Conservation (phyloP, 92 coral and sea anemone genomes). For the Scolanthus callimorphus region DNA sequence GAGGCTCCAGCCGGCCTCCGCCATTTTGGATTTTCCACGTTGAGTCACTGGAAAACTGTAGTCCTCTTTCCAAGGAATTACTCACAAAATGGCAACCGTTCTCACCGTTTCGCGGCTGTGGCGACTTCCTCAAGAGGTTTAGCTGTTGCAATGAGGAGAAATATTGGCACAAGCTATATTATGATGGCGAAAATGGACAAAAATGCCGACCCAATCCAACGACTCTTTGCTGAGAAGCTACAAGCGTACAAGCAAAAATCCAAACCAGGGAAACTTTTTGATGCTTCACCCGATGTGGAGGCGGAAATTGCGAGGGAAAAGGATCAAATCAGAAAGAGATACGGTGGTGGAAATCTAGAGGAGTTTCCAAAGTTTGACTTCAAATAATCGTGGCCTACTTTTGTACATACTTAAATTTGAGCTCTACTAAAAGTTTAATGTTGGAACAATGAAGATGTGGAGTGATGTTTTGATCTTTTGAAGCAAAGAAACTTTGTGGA, state of each 20-base stretch:
- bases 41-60: conserved; percentile 2
- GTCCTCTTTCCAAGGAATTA: too few relatives aligned
- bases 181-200: conserved; percentile 67
- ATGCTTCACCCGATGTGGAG: conserved; percentile 80
- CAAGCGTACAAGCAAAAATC: conserved; percentile 84
- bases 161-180: conserved; percentile 58
- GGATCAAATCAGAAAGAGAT: conserved; percentile 86
- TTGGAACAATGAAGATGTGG: too few relatives aligned
- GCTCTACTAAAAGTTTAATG: too few relatives aligned
- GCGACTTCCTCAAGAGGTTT: conserved; percentile 54
- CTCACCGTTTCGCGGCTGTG: conserved; percentile 18
- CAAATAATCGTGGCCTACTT: too few relatives aligned
- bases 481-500: too few relatives aligned
- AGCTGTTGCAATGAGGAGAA: conserved; percentile 38
- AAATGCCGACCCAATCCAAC: conserved; percentile 92
- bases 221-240: conserved; percentile 82
- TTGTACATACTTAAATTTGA: too few relatives aligned
- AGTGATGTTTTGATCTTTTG: too few relatives aligned
- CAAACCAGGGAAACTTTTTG: conserved; percentile 76
- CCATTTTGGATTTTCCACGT: conserved; percentile 68
- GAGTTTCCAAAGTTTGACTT: conserved; percentile 96
- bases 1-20: conserved; percentile 49
- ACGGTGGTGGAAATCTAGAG: conserved; percentile 85
- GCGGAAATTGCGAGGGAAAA: conserved; percentile 66
- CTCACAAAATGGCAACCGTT: not conserved